Evolutionary conservation across 1,140 invertebrate genomes (phyloP).

Genomic region (Riptortus pedestris): DNA sequence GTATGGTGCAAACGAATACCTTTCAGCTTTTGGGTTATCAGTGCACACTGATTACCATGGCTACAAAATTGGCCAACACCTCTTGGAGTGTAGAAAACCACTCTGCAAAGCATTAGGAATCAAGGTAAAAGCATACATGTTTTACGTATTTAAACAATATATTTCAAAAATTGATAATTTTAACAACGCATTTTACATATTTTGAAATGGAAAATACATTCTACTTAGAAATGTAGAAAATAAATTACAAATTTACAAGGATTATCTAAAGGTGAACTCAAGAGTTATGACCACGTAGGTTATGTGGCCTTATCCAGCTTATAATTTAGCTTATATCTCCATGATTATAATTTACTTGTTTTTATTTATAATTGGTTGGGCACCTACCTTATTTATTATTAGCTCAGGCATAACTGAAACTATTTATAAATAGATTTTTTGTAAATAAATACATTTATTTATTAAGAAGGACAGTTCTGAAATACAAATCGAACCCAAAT

Average conservation of each 20-base stretch:
- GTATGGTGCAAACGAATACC: slow-evolving; percentile 9
- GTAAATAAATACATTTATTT: no score
- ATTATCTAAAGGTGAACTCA: not conserved
- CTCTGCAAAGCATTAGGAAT: slow-evolving; percentile 5
- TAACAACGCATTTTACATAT: no score
- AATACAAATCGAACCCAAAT: no score
- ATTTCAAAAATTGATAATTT: not conserved
- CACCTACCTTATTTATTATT: no score
- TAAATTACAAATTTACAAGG: not conserved
- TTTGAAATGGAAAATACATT: no score
- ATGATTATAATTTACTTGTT: no score
- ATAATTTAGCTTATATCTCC: no score
- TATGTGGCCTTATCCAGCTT: not conserved
- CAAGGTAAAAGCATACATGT: not conserved
- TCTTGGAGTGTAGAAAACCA: slow-evolving; percentile 11
- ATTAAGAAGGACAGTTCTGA: no score
- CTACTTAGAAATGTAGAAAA: no score
- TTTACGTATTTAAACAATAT: not conserved
- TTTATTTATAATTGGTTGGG: no score
- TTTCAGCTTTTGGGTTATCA: slow-evolving; percentile 17
- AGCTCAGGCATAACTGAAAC: no score
- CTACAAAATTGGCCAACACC: not conserved
- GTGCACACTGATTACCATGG: slow-evolving; percentile 22
- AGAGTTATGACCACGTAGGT: not conserved
- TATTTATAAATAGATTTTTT: no score